Evolutionary conservation across 2,113 vertebrate species (phyloP).

Genomic region (Neopipo cinnamomea): DNA sequence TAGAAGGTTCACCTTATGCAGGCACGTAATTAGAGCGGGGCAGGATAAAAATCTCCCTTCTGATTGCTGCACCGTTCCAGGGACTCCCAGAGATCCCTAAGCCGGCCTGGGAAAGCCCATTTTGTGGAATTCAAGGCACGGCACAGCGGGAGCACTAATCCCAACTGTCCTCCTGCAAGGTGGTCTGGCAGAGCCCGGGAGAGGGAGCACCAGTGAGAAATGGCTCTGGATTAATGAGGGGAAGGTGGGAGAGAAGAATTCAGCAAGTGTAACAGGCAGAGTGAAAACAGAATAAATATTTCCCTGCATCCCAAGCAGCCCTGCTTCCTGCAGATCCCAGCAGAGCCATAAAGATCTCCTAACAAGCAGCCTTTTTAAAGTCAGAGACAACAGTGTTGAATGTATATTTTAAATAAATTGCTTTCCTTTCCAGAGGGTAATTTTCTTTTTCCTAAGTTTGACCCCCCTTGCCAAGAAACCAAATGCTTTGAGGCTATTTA

Average conservation of each 20-base stretch:
- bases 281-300: background rate
- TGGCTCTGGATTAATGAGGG: background rate
- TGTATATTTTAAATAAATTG: background rate
- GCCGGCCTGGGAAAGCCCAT: background rate
- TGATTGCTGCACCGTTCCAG: background rate
- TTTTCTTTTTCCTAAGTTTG: background rate
- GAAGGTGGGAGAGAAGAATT: background rate
- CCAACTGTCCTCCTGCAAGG: background rate
- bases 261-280: background rate
- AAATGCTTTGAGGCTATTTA: background rate
- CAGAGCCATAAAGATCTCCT: background rate
- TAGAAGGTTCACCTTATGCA: constrained; percentile 21
- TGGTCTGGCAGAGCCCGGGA: constrained; percentile 10
- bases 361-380: constrained; percentile 1
- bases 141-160: background rate
- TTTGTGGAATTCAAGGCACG: background rate
- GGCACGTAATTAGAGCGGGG: background rate
- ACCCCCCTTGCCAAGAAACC: background rate
- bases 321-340: background rate
- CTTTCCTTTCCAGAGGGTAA: background rate
- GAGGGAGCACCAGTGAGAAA: background rate
- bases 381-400: background rate
- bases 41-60: background rate
- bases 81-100: background rate
- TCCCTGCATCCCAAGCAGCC: background rate